A percentile compares a stretch with the other conserved stretches of the same genome.
Evolutionary conservation across 2,113 vertebrate genomes (phyloP).

Genomic region (Nycticryphes semicollaris): DNA sequence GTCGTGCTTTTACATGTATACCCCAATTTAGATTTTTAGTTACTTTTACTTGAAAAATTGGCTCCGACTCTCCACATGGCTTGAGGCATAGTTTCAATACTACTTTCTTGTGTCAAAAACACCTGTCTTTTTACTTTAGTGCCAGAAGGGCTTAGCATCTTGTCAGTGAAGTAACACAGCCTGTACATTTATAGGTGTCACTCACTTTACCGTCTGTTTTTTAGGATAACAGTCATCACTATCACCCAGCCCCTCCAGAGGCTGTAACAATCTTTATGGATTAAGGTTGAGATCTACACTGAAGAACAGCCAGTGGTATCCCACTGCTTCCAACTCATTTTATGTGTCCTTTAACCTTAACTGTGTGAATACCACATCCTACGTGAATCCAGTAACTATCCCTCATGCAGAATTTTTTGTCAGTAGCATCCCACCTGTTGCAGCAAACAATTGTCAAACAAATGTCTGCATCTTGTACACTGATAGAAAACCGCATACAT

Average conservation of each 20-base stretch:
- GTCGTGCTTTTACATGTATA: conserved; percentile 24
- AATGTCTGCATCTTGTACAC: not conserved
- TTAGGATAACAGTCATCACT: conserved; percentile 76
- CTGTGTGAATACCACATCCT: not conserved
- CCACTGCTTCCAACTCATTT: conserved; percentile 27
- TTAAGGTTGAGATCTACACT: conserved; percentile 63
- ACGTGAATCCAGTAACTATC: not conserved
- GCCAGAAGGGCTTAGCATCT: conserved; percentile 78
- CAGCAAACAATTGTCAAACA: conserved; percentile 35
- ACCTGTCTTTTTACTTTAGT: conserved; percentile 77
- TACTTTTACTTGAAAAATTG: conserved; percentile 71
- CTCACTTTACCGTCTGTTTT: conserved; percentile 78
- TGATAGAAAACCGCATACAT: not conserved
- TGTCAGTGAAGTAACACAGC: conserved; percentile 76
- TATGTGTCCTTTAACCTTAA: conserved; percentile 32
- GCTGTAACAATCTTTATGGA: conserved; percentile 61
- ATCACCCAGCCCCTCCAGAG: conserved; percentile 68
- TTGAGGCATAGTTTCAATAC: conserved; percentile 69
- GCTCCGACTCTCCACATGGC: conserved; percentile 44
- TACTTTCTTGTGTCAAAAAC: conserved; percentile 70
- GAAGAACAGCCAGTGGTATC: conserved; percentile 49
- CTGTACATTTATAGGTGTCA: conserved; percentile 79
- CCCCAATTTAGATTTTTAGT: conserved; percentile 62
- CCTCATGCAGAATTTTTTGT: not conserved
- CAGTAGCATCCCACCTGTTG: not conserved